These are phyloP conservation scores for Teleogryllus oceanicus DNA, from an alignment of 2,888 invertebrate species.

Conservation along the genomic window DNA sequence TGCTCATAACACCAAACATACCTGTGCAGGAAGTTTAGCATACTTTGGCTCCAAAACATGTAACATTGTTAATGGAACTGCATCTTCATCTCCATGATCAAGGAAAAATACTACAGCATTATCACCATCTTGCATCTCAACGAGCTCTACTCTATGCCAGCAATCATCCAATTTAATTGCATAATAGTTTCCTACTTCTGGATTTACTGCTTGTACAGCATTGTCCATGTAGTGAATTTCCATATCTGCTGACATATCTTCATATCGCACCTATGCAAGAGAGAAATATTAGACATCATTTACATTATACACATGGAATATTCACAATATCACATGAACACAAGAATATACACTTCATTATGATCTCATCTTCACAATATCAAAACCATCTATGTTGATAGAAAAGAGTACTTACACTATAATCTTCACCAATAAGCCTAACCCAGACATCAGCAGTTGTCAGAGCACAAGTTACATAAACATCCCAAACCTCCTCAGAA, in stretches of 20 bases:
- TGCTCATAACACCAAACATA: conserved; percentile 41
- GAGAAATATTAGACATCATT: too few species aligned
- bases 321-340: too few species aligned
- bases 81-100: conserved; percentile 70
- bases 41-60: conserved; percentile 62
- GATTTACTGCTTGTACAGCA: conserved; percentile 33
- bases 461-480: conserved; percentile 59
- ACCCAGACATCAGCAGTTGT: conserved; percentile 65
- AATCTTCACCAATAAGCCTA: conserved; percentile 61
- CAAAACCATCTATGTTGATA: too few species aligned
- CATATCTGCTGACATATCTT: conserved; percentile 47
- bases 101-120: conserved; percentile 47
- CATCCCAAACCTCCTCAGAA: conserved; percentile 56
- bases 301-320: too few species aligned
- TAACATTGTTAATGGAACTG: conserved; percentile 54
- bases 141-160: conserved; percentile 51
- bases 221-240: conserved; percentile 45
- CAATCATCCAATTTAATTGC: conserved; percentile 47
- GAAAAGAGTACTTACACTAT: conserved; percentile 53
- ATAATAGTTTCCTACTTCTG: conserved; percentile 49
- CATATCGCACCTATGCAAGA: conserved; percentile 19
- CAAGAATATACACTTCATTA: too few species aligned
- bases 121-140: conserved; percentile 41
- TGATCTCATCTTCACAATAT: too few species aligned
- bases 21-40: conserved; percentile 65